phyloP scores from a whole-genome alignment of 2,888 invertebrate species.

The Pyrrhosoma nymphula region DNA sequence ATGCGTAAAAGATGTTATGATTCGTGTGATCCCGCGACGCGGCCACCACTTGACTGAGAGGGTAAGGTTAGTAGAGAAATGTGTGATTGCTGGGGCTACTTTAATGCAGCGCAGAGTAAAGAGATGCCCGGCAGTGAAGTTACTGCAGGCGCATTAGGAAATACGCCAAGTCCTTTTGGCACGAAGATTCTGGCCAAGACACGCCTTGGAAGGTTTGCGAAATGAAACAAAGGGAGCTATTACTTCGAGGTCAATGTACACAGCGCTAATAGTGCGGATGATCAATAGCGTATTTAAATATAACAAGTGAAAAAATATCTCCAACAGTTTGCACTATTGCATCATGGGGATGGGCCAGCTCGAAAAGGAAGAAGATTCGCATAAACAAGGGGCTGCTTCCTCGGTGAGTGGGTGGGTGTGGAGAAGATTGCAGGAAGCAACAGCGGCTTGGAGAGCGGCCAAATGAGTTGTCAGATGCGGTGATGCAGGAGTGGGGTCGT shows the following conservation, averaged over 20 bases:
- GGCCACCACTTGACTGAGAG: too few species aligned
- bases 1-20: too few species aligned
- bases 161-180: too few species aligned
- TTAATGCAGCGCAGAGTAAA: too few species aligned
- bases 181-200: too few species aligned
- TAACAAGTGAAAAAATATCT: not conserved
- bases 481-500: not conserved
- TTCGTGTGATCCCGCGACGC: too few species aligned
- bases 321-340: not conserved
- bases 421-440: not conserved
- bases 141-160: too few species aligned
- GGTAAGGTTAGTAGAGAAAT: too few species aligned
- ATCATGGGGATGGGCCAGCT: not conserved
- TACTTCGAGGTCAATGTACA: not conserved
- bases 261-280: not conserved
- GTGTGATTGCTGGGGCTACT: too few species aligned
- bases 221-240: not conserved
- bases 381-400: not conserved
- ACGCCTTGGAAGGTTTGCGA: too few species aligned
- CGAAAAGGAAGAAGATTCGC: not conserved
- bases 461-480: not conserved
- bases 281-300: not conserved
- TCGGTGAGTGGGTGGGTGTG: not conserved
- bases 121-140: too few species aligned
- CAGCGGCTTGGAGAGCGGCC: not conserved